These are phyloP conservation scores for Condylostylus longicornis DNA, from an alignment of 1,140 invertebrate genomes.

Conservation along the genomic window DNA sequence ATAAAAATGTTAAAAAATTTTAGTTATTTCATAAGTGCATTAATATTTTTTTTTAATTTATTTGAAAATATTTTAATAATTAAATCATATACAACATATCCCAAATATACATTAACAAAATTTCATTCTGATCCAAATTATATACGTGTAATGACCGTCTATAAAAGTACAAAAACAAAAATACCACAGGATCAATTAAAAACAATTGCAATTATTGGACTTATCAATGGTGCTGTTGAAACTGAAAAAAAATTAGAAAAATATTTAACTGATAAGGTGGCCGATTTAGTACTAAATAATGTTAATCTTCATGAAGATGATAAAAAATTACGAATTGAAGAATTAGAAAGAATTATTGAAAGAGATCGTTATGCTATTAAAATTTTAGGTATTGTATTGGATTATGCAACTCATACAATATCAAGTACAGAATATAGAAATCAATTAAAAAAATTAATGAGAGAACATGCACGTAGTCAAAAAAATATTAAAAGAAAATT, in stretches of 20 bases:
- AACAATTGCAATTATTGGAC: conserved; percentile 16
- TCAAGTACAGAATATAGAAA: conserved; percentile 13
- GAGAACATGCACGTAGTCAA: not conserved
- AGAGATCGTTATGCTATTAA: conserved; percentile 19
- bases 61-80: no score
- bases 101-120: no score
- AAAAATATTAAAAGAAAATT: conserved; percentile 2
- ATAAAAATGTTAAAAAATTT: no score
- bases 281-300: conserved; percentile 15
- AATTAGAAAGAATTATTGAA: conserved; percentile 20
- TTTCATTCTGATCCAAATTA: conserved; percentile 18
- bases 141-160: conserved; percentile 16
- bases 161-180: conserved; percentile 16
- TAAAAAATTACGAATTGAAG: conserved; percentile 12
- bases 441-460: conserved; percentile 10
- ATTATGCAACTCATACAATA: conserved; percentile 14
- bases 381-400: conserved; percentile 20
- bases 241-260: conserved; percentile 22
- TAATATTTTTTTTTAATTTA: no score
- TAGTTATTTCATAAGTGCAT: no score
- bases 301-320: conserved; percentile 7
- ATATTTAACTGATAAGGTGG: conserved; percentile 15
- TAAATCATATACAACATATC: no score
- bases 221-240: conserved; percentile 21
- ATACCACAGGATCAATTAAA: conserved; percentile 15